phyloP scores from a whole-genome alignment of 2,113 vertebrate species.

The Alligator sinensis region DNA sequence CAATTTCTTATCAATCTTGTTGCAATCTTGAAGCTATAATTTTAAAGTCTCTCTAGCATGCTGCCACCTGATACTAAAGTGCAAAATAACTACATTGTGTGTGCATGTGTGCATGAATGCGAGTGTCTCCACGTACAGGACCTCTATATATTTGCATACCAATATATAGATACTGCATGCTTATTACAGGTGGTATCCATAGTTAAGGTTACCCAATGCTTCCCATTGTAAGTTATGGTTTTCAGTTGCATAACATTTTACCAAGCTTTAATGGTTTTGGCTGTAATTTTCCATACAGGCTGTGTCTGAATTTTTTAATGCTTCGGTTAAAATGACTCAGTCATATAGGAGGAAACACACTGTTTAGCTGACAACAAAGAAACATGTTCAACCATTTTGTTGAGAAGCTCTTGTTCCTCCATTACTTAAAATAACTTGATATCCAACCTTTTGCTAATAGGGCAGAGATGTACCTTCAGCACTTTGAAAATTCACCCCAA shows the following conservation, averaged over 20 bases:
- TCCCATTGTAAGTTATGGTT: neutral
- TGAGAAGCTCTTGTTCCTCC: neutral
- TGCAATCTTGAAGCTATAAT: neutral
- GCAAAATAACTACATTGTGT: neutral
- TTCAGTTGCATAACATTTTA: neutral
- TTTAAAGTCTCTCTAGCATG: neutral
- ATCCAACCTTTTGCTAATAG: neutral
- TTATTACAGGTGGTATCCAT: neutral
- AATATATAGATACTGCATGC: accelerated
- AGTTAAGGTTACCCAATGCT: neutral
- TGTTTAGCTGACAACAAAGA: neutral
- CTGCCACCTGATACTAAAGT: neutral
- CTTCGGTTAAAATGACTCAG: neutral
- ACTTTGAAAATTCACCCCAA: neutral
- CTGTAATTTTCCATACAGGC: neutral
- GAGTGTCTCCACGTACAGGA: too few species aligned
- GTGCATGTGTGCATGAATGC: too few species aligned
- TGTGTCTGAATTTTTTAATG: neutral
- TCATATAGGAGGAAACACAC: neutral
- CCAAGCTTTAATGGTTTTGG: neutral
- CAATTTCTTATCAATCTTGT: neutral
- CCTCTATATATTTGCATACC: neutral
- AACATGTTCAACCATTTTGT: neutral
- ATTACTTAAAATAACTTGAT: neutral
- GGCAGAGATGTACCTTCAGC: accelerated